Base-by-base conservation (phyloP, 2,888 invertebrate species). In the Polyploca ridens region DNA sequence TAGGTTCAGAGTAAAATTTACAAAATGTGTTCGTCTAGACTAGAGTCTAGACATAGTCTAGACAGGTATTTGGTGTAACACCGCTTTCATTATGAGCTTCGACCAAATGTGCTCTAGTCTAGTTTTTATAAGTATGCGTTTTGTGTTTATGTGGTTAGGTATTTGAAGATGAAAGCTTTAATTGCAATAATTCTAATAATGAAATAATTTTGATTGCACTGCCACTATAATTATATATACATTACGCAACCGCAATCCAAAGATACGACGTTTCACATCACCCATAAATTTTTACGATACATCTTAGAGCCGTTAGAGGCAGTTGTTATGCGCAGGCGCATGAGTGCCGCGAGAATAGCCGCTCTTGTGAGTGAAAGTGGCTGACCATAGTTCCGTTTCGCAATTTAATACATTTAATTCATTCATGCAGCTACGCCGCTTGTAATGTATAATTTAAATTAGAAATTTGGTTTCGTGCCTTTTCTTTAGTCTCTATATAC, bases 1-100 rank as follows among this genome's bases (percentile, higher is more conserved):
- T 74, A 72, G 76, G 68, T 72, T 71, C 62, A 64, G 77, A 75
- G 73, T 81, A 78, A 82, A 86, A 83, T 82, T 82, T 86, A 82
- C 79, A 83, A 90, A 91, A 87, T 76, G 83, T 86, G 85, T 85
- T 89, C 81, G 93, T 93, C 93, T 93, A 92, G 93, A 92, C 93
- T 78, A 73, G 64, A 75, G 93, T 92, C 93, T 93, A 93, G 93
- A 93, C 93, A 63, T 33, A 66, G 93, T 94, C 93, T 94, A 94
- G 93, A 93, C 93, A 90, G 90, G 91, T 93, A 92, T 91, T 90
- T 84, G 86, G 88, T 88, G 79, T 85, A 86, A 87, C 85, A 85
- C 79, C 84, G 85, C 79, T 88, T 86, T 87, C 81, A 79, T 86
- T 85, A 90, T 87, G 86, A 88, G 87, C 80, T 85, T 78, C 78